Conservation (phyloP, 1,140 invertebrate species). For the Lordiphosa stackelbergi region DNA sequence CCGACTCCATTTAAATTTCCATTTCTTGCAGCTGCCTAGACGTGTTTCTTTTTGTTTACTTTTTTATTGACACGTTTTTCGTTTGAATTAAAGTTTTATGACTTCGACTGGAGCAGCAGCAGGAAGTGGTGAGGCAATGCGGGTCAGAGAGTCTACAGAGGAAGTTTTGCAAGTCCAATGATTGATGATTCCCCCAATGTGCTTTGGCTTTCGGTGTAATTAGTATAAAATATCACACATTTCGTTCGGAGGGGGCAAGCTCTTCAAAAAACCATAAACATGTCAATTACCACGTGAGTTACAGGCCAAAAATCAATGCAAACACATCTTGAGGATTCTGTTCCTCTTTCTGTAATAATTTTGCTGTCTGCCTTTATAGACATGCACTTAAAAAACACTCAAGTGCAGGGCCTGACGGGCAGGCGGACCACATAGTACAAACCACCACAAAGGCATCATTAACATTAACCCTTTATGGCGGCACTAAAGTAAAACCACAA, state of each 20-base stretch:
- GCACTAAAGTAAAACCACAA: conserved; percentile 70
- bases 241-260: conserved; percentile 1
- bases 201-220: conserved; percentile 26
- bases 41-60: conserved; percentile 32
- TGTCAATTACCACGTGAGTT: conserved; percentile 68
- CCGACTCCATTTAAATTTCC: conserved; percentile 7
- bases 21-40: conserved; percentile 31
- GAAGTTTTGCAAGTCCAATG: conserved; percentile 58
- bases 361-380: conserved; percentile 64
- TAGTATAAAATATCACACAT: conserved; percentile 46
- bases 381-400: conserved; percentile 74
- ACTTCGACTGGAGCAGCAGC: conserved; percentile 1
- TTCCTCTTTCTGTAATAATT: conserved; percentile 48
- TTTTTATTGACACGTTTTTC: conserved; percentile 47
- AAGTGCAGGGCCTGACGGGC: conserved; percentile 55
- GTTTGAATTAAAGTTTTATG: conserved; percentile 54
- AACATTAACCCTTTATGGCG: conserved; percentile 72
- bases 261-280: conserved; percentile 50
- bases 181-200: conserved; percentile 50
- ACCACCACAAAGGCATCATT: conserved; percentile 55
- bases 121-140: conserved; percentile 44
- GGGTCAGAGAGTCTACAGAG: conserved; percentile 37
- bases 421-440: conserved; percentile 6
- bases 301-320: conserved; percentile 63
- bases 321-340: conserved; percentile 22